These are phyloP conservation scores for Herminia tarsipennalis DNA, from an alignment of 2,888 invertebrate species.

Conservation along the genomic window DNA sequence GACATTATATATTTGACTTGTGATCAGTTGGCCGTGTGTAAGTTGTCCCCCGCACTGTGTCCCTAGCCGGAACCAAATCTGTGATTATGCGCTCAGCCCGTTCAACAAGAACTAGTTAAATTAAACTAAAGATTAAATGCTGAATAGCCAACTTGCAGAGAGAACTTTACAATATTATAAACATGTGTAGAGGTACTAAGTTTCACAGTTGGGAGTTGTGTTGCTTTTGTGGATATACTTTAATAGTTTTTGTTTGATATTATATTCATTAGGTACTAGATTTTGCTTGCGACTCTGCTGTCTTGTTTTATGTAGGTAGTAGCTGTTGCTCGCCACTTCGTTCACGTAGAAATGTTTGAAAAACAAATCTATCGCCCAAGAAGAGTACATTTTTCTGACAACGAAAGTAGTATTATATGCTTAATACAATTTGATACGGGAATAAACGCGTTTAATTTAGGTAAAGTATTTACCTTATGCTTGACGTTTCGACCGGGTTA, in stretches of 20 bases:
- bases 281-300: too few species aligned
- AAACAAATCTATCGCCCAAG: background rate
- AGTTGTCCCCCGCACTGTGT: conserved; percentile 12
- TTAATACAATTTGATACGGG: too few species aligned
- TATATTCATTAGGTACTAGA: too few species aligned
- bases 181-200: conserved; percentile 23
- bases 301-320: too few species aligned
- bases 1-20: too few species aligned
- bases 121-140: conserved; percentile 43
- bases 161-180: conserved; percentile 28
- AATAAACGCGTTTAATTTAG: too few species aligned
- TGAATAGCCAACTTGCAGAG: conserved; percentile 24
- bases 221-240: background rate
- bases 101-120: conserved; percentile 46
- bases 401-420: too few species aligned
- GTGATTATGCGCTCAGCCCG: conserved; percentile 38
- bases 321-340: too few species aligned
- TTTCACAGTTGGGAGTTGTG: background rate
- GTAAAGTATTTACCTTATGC: too few species aligned
- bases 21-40: background rate
- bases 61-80: conserved; percentile 20
- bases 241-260: too few species aligned
- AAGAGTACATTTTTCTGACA: background rate
- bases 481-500: too few species aligned
- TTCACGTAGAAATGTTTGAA: background rate